A percentile compares a stretch with the other conserved stretches of the same genome.
Evolutionary conservation across 2,113 vertebrate genomes (phyloP).

Genomic region (Struthidea cinerea): DNA sequence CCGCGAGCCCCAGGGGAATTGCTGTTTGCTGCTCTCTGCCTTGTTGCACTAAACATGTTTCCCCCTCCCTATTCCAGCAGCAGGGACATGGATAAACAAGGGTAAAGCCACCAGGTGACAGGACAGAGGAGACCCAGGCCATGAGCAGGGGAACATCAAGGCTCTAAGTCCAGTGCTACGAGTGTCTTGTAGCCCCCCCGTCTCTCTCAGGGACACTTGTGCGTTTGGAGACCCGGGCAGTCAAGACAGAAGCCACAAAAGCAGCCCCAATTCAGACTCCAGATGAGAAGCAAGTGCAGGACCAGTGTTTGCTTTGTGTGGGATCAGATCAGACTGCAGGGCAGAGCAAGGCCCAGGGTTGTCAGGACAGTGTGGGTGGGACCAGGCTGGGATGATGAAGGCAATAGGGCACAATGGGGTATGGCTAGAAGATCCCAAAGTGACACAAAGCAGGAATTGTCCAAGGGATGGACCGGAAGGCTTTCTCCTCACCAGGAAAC

Average conservation of each 20-base stretch:
- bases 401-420: neutral
- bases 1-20: neutral
- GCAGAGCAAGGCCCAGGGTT: neutral
- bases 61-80: neutral
- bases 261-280: neutral
- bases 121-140: neutral
- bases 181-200: neutral
- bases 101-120: neutral
- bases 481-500: neutral
- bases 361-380: neutral
- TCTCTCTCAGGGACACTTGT: rapidly evolving
- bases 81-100: neutral
- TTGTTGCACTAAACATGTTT: neutral
- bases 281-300: neutral
- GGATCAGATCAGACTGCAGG: rapidly evolving
- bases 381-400: neutral
- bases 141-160: neutral
- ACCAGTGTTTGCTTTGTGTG: neutral
- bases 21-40: neutral
- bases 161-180: rapidly evolving
- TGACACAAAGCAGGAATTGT: neutral
- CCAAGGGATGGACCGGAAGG: neutral
- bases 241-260: neutral
- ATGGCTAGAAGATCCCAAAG: neutral
- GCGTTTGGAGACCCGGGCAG: neutral